Conservation (phyloP, 2,797 vertebrate genomes). For the Enteromius fasciolatus region DNA sequence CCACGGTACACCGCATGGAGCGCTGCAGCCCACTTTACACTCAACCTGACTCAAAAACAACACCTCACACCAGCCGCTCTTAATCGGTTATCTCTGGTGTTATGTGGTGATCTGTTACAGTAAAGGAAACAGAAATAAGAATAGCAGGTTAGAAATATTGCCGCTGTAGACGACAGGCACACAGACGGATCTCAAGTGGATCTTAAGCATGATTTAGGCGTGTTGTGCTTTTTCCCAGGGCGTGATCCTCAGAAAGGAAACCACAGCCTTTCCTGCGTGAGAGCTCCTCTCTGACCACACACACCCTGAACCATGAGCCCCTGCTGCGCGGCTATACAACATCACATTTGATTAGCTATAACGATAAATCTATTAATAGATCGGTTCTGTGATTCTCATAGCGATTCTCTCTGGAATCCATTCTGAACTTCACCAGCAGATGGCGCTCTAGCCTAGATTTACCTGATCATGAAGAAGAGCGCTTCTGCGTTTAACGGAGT, state of each 20-base stretch:
- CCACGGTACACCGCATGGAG: constrained; percentile 11
- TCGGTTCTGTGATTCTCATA: no score
- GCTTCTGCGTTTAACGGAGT: no score
- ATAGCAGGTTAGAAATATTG: neutral
- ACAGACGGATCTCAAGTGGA: neutral
- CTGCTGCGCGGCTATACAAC: no score
- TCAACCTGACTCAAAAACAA: no score
- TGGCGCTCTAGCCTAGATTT: no score
- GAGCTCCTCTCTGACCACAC: neutral
- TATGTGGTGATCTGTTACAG: neutral
- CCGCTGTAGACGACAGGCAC: neutral
- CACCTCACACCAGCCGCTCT: neutral
- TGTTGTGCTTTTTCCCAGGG: neutral
- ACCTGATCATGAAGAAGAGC: no score
- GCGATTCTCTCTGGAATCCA: no score
- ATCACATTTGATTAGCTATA: no score
- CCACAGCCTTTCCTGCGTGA: constrained; percentile 7
- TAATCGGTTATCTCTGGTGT: neutral
- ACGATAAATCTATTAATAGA: no score
- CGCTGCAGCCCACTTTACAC: constrained; percentile 20
- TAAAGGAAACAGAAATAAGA: neutral
- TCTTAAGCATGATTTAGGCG: constrained; percentile 9
- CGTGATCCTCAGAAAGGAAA: neutral
- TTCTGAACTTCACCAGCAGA: no score
- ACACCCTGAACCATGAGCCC: neutral